These are phyloP conservation scores for Gymnothorax javanicus DNA, from an alignment of 2,797 vertebrate genomes.

Conservation along the genomic window DNA sequence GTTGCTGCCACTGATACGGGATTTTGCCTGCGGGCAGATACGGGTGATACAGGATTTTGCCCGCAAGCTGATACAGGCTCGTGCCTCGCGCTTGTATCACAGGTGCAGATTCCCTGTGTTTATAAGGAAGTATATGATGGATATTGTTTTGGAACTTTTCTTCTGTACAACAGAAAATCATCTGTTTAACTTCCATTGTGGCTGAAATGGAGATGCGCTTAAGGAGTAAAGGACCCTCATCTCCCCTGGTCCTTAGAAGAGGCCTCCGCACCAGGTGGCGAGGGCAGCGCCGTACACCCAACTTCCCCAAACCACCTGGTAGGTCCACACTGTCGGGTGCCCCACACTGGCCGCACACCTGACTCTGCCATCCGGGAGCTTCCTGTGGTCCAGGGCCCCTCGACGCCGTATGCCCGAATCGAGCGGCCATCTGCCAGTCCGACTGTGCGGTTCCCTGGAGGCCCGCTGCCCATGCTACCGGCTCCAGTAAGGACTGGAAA, in stretches of 20 bases:
- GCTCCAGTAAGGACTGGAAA: neutral
- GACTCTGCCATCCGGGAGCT: neutral
- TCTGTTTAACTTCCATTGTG: no score
- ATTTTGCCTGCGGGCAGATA: no score
- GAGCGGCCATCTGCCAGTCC: conserved; percentile 50
- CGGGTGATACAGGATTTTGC: no score
- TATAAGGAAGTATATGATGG: no score
- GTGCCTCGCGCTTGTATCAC: no score
- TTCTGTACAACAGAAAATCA: no score
- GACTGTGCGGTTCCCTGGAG: conserved; percentile 39
- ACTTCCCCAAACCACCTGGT: conserved; percentile 28
- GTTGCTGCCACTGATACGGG: no score
- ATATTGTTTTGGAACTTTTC: no score
- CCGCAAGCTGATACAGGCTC: no score
- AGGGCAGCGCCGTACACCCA: neutral
- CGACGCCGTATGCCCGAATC: conserved; percentile 30
- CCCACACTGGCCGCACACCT: neutral
- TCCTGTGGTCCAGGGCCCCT: neutral
- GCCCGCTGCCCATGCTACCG: neutral
- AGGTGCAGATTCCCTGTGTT: no score
- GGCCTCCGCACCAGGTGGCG: neutral
- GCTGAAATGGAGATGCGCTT: no score
- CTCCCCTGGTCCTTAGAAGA: conserved; percentile 4
- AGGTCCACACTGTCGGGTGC: neutral
- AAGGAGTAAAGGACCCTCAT: neutral